Evolutionary conservation across 1,140 invertebrate genomes (phyloP).

Genomic region (Batillaria attramentaria): DNA sequence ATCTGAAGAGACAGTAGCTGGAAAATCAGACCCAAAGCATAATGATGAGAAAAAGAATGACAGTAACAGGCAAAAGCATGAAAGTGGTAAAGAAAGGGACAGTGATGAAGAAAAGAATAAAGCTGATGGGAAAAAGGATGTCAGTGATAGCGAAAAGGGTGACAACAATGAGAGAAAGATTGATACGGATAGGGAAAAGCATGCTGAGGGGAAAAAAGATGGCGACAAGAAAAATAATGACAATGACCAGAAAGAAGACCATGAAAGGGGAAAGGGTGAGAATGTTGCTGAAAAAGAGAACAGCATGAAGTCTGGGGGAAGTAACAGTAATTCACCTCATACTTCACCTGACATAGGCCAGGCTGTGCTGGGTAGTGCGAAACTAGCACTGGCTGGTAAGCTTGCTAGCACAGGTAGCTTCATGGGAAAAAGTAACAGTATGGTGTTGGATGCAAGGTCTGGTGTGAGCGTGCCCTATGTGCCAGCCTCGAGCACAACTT

Average conservation of each 20-base stretch:
- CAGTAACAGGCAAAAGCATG: constrained; percentile 25
- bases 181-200: constrained; percentile 48
- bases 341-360: too few species aligned
- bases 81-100: constrained; percentile 54
- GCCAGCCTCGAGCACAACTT: background rate
- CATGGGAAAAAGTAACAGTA: too few species aligned
- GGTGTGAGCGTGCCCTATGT: background rate
- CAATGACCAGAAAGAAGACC: too few species aligned
- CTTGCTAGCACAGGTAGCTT: too few species aligned
- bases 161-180: constrained; percentile 52
- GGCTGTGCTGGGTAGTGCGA: too few species aligned
- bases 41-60: constrained; percentile 14
- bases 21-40: constrained; percentile 26
- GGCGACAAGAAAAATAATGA: too few species aligned
- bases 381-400: too few species aligned
- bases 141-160: constrained; percentile 62
- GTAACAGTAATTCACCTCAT: too few species aligned
- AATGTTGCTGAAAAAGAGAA: too few species aligned
- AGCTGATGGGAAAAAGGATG: constrained; percentile 57
- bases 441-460: constrained; percentile 1
- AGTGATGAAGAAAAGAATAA: constrained; percentile 69
- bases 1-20: constrained; percentile 33
- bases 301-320: too few species aligned
- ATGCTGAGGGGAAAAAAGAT: too few species aligned
- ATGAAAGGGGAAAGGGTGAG: too few species aligned